Percentiles rank a stretch among this genome's conserved stretches.
Conservation (phyloP, 2,888 invertebrate species). For the Anarsia innoxiella region DNA sequence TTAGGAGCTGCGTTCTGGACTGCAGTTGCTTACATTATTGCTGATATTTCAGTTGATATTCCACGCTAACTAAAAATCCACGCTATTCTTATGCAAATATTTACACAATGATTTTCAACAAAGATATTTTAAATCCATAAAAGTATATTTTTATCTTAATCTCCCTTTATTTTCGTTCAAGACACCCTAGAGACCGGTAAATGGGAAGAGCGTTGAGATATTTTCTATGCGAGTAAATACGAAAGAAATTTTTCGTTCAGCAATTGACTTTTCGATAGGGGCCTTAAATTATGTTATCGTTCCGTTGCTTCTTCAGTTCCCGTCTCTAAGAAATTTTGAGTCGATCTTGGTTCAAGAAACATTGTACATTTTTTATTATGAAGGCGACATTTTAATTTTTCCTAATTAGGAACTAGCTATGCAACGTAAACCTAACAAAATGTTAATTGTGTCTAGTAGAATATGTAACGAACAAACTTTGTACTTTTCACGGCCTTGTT, state of each 20-base stretch:
- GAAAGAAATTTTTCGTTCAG: constrained; percentile 28
- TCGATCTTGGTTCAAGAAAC: too few relatives aligned
- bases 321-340: constrained; percentile 18
- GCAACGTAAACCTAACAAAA: too few relatives aligned
- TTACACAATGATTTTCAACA: background rate
- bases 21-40: constrained; percentile 83
- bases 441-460: background rate
- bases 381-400: too few relatives aligned
- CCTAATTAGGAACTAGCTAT: too few relatives aligned
- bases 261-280: constrained; percentile 42
- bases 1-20: constrained; percentile 86
- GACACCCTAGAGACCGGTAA: constrained; percentile 43
- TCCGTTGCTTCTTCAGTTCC: constrained; percentile 30
- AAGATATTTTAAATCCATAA: constrained; percentile 25
- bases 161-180: constrained; percentile 45
- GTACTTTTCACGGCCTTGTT: too few relatives aligned
- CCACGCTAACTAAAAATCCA: constrained; percentile 66
- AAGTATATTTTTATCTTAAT: constrained; percentile 40
- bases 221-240: constrained; percentile 29
- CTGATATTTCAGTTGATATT: constrained; percentile 81
- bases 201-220: constrained; percentile 38
- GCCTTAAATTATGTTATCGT: constrained; percentile 49
- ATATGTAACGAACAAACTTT: background rate
- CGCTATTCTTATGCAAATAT: background rate
- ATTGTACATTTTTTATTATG: too few relatives aligned